A percentile compares a stretch with the other conserved stretches of the same genome.
Conservation (phyloP, 2,797 vertebrate species). For the Scyliorhinus canicula region DNA sequence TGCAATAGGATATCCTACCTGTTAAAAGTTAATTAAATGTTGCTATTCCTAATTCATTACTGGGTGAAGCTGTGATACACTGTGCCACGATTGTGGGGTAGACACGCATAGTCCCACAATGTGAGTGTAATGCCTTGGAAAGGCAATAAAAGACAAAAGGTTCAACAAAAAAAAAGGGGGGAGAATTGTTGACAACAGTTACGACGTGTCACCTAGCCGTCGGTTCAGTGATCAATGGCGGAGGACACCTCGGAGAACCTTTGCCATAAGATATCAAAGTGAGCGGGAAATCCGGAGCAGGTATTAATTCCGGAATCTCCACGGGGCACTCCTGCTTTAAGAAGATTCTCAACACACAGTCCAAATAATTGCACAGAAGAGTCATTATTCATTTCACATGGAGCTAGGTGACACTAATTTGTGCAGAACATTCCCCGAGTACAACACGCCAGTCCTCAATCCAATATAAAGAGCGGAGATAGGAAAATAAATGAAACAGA, state of each 20-base stretch:
- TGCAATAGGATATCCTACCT: background rate
- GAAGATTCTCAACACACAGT: background rate
- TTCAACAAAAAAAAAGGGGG: background rate
- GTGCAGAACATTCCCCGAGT: background rate
- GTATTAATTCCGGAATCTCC: constrained; percentile 18
- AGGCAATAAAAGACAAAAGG: background rate
- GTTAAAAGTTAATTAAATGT: background rate
- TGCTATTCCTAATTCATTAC: background rate
- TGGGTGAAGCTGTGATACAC: background rate
- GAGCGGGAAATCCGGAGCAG: background rate
- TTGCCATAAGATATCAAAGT: background rate
- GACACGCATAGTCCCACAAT: background rate
- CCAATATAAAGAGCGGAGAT: background rate
- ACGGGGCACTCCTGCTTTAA: background rate
- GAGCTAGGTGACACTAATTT: background rate
- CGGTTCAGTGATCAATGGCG: constrained; percentile 8
- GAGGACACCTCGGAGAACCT: background rate
- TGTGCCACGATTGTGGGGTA: background rate
- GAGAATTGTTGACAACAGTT: background rate
- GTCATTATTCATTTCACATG: background rate
- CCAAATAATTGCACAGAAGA: constrained; percentile 3
- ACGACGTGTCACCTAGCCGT: background rate
- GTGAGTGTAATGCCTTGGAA: background rate
- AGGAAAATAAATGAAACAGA: background rate
- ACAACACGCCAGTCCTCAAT: background rate